Evolutionary conservation across 2,797 vertebrate species (phyloP).

Genomic region (Smutsia temminckii): DNA sequence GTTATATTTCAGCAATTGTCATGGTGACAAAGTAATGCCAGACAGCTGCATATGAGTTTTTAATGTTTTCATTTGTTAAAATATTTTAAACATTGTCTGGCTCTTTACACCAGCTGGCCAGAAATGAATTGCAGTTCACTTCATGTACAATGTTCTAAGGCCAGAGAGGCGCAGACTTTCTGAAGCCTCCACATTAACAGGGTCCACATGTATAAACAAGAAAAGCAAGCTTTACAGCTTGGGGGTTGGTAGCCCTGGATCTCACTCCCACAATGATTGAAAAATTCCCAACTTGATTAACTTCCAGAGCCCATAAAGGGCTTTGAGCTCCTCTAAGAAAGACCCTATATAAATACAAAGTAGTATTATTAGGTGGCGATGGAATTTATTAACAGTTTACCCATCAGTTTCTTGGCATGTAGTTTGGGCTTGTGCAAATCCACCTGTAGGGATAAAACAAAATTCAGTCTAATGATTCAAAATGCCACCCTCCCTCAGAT

Average conservation of each 20-base stretch:
- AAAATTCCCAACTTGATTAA: conserved; percentile 80
- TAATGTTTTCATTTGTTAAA: conserved; percentile 64
- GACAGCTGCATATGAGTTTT: conserved; percentile 40
- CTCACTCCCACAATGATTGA: conserved; percentile 59
- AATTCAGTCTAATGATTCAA: conserved; percentile 1
- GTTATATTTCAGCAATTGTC: conserved; percentile 46
- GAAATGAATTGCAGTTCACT: conserved; percentile 57
- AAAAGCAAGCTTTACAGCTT: conserved; percentile 53
- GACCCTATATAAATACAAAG: conserved; percentile 74
- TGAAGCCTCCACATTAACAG: conserved; percentile 62
- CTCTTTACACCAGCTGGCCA: conserved; percentile 53
- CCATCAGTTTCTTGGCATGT: conserved; percentile 35
- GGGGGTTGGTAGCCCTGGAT: conserved; percentile 51
- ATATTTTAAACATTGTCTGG: conserved; percentile 25
- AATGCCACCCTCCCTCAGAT: not conserved
- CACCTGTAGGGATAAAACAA: conserved; percentile 57
- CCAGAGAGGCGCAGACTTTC: conserved; percentile 7
- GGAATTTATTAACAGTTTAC: conserved; percentile 71
- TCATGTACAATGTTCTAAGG: conserved; percentile 45
- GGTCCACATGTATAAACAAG: conserved; percentile 66
- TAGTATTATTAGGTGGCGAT: conserved; percentile 68
- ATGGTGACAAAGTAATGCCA: conserved; percentile 23
- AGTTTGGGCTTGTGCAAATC: conserved; percentile 59
- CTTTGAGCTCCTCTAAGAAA: conserved; percentile 72
- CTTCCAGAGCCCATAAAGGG: conserved; percentile 75